Conservation (phyloP, 1,140 invertebrate species). For the Planococcus citri region DNA sequence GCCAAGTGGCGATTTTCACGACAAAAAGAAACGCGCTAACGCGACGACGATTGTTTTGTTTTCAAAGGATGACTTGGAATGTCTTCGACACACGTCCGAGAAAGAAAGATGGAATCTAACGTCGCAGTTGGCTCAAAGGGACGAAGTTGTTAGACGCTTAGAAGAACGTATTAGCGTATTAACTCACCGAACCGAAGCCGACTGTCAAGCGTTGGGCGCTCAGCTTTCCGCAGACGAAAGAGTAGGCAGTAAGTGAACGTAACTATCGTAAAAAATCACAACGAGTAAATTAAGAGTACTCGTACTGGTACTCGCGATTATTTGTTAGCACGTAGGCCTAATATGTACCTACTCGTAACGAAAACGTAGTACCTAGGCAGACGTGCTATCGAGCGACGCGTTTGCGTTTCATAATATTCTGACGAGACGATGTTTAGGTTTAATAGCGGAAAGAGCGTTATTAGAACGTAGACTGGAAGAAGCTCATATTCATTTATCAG, state of each 20-base stretch:
- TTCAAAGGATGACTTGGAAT: slow-evolving; percentile 52
- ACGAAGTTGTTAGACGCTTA: slow-evolving; percentile 49
- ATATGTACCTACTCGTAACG: too few relatives aligned
- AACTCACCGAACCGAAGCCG: slow-evolving; percentile 37
- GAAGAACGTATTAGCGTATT: slow-evolving; percentile 51
- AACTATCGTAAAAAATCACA: too few relatives aligned
- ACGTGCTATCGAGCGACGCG: too few relatives aligned
- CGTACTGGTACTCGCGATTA: too few relatives aligned
- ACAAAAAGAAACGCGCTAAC: too few relatives aligned
- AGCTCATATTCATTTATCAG: slow-evolving; percentile 65
- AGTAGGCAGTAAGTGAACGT: slow-evolving; percentile 26
- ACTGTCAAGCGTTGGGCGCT: slow-evolving; percentile 31
- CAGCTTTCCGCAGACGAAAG: slow-evolving; percentile 44
- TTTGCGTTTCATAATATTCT: too few relatives aligned
- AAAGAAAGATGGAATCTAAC: slow-evolving; percentile 45
- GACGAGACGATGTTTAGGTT: too few relatives aligned
- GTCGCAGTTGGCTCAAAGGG: slow-evolving; percentile 44
- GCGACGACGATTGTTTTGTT: too few relatives aligned
- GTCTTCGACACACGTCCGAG: slow-evolving; percentile 46
- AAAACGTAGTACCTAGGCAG: too few relatives aligned
- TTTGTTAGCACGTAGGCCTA: too few relatives aligned
- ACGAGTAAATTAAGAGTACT: too few relatives aligned
- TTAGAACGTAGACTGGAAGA: slow-evolving; percentile 67
- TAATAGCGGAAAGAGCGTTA: slow-evolving; percentile 46
- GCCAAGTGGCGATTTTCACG: too few relatives aligned